phyloP scores from a whole-genome alignment of 2,113 vertebrate species.

The Tragelaphus imberbis region DNA sequence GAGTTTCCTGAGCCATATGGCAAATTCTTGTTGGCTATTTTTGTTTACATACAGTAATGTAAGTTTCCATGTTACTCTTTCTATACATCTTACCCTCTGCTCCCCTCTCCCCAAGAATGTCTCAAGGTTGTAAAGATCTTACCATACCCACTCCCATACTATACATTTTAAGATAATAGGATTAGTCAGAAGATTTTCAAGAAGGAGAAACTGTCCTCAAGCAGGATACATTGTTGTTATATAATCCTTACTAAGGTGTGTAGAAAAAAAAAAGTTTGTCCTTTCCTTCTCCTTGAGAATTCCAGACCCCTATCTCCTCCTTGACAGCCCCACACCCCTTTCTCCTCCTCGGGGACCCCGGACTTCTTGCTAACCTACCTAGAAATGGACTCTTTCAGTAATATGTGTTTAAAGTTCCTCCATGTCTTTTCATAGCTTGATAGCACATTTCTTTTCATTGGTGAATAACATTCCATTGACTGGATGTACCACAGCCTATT shows the following conservation, averaged over 20 bases:
- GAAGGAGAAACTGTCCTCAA: not conserved
- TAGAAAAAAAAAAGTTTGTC: not conserved
- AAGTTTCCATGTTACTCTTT: not conserved
- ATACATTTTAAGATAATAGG: not conserved
- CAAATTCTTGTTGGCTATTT: not conserved
- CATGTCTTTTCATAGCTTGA: no score
- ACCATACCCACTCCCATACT: not conserved
- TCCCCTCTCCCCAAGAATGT: not conserved
- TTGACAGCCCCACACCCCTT: not conserved
- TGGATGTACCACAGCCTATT: not conserved
- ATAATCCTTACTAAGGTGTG: not conserved
- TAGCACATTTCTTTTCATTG: not conserved
- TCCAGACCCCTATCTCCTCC: not conserved
- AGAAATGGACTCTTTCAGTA: not conserved
- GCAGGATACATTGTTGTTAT: not conserved
- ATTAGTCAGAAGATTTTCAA: not conserved
- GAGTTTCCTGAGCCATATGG: not conserved
- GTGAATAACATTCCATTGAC: not conserved
- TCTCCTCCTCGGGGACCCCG: not conserved
- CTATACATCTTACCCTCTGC: not conserved
- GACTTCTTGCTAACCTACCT: not conserved
- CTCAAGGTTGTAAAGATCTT: not conserved
- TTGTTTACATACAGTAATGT: not conserved
- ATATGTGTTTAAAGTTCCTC: not conserved
- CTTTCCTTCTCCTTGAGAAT: not conserved